These are phyloP conservation scores for Aphidius ervi DNA, from an alignment of 1,140 invertebrate species.

Conservation along the genomic window DNA sequence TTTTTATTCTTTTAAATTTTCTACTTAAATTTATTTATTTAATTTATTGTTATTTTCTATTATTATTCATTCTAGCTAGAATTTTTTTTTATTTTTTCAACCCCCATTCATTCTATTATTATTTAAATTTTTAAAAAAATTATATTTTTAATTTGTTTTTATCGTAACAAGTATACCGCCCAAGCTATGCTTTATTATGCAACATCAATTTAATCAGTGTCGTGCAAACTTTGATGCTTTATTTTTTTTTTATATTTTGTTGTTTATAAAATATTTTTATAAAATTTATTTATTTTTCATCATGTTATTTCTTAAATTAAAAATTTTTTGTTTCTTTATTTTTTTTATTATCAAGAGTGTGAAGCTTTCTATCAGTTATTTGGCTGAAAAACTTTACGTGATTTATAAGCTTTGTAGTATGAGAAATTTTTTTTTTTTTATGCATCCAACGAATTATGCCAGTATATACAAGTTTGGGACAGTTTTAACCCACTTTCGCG, in stretches of 20 bases:
- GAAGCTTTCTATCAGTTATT: conserved; percentile 3
- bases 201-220: conserved; percentile 30
- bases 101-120: too few relatives aligned
- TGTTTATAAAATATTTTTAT: too few relatives aligned
- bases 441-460: conserved; percentile 3
- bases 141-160: too few relatives aligned
- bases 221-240: conserved; percentile 13
- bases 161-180: conserved; percentile 18
- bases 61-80: too few relatives aligned
- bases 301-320: too few relatives aligned
- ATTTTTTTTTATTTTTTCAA: too few relatives aligned
- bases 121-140: too few relatives aligned
- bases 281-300: too few relatives aligned
- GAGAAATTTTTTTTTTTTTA: neutral
- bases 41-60: too few relatives aligned
- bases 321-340: too few relatives aligned
- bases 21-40: too few relatives aligned
- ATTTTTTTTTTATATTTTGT: conserved; percentile 7
- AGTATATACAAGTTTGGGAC: conserved; percentile 1
- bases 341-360: conserved; percentile 1
- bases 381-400: conserved; percentile 10
- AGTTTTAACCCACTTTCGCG: conserved; percentile 11
- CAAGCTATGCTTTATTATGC: conserved; percentile 28
- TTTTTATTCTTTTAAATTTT: conserved; percentile 22
- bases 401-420: conserved; percentile 3